Conservation (phyloP, 1,140 invertebrate genomes). For the Trichomalopsis sarcophagae region DNA sequence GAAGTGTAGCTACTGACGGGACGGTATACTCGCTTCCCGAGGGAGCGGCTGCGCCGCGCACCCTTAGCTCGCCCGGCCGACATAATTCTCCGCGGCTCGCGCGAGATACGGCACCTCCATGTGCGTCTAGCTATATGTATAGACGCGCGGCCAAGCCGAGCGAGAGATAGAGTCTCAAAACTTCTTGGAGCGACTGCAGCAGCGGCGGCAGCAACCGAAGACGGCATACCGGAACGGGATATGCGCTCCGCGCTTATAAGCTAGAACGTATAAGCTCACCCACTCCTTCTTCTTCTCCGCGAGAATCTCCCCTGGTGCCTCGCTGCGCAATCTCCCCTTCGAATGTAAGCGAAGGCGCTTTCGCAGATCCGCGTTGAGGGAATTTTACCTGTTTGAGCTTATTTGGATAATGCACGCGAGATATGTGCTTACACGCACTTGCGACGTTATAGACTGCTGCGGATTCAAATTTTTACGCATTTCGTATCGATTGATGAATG, state of each 20-base stretch:
- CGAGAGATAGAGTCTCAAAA: neutral
- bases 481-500: no score
- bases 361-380: neutral
- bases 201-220: neutral
- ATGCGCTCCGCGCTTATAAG: neutral
- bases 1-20: neutral
- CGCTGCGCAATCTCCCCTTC: no score
- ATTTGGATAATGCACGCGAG: no score
- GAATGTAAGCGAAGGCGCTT: neutral
- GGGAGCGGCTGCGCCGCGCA: neutral
- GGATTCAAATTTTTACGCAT: no score
- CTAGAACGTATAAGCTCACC: no score
- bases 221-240: constrained; percentile 17
- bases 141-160: neutral
- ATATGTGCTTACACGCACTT: no score
- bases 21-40: neutral
- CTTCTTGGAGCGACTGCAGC: neutral
- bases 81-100: constrained; percentile 18
- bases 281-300: no score
- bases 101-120: constrained; percentile 14
- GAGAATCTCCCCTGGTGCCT: no score
- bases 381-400: no score
- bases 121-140: neutral
- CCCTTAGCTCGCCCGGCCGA: neutral
- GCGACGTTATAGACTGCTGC: no score